Percentiles rank a stretch among this genome's conserved stretches.
Evolutionary conservation across 2,797 vertebrate species (phyloP).

Genomic region (Trachops cirrhosus): DNA sequence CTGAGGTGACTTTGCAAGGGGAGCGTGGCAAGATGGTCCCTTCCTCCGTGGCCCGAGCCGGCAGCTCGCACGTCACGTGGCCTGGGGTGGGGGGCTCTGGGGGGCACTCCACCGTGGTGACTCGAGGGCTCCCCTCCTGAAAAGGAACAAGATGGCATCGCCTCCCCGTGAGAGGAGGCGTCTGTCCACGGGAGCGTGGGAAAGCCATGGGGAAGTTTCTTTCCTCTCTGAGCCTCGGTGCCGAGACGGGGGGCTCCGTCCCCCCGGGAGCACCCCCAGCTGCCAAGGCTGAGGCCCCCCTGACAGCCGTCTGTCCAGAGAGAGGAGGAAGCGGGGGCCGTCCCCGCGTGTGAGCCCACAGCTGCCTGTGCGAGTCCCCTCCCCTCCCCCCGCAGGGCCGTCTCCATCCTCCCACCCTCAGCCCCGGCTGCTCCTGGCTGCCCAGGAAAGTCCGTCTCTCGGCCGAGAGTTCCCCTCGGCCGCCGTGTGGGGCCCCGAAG

Average conservation of each 20-base stretch:
- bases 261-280: background rate
- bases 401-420: background rate
- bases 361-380: background rate
- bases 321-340: background rate
- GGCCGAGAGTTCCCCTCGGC: background rate
- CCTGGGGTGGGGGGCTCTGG: constrained; percentile 74
- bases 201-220: constrained; percentile 12
- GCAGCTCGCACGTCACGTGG: constrained; percentile 71
- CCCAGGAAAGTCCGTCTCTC: background rate
- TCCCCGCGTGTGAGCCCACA: background rate
- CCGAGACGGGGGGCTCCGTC: background rate
- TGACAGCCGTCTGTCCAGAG: background rate
- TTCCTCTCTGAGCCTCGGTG: accelerated
- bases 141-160: constrained; percentile 51
- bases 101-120: background rate
- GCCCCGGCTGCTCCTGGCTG: background rate
- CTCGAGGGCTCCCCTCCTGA: background rate
- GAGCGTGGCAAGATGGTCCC: constrained; percentile 78
- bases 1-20: constrained; percentile 83
- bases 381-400: constrained; percentile 62
- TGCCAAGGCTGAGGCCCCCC: background rate
- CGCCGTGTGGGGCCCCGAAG: background rate
- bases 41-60: constrained; percentile 61
- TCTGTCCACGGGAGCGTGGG: background rate
- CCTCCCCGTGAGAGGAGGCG: background rate